A percentile compares a stretch with the other conserved stretches of the same genome.
phyloP scores from a whole-genome alignment of 2,797 vertebrate species.

The Phoebastria nigripes region DNA sequence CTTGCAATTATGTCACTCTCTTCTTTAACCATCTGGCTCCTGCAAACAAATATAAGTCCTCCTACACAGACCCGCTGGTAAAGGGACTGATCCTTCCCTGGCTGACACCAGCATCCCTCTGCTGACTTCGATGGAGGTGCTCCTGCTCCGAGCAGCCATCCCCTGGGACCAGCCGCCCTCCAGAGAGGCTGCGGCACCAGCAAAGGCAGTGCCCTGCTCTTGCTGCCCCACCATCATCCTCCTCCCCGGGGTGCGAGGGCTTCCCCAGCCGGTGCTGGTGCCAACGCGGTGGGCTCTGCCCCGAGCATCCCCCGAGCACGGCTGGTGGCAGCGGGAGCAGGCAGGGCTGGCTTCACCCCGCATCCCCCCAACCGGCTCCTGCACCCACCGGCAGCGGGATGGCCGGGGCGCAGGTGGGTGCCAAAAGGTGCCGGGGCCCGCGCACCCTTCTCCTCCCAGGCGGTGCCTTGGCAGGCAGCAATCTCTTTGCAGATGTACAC shows the following conservation, averaged over 20 bases:
- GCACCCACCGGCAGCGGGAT: fast-evolving
- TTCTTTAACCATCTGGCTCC: conserved; percentile 58
- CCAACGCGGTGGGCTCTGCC: not conserved
- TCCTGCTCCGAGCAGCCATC: not conserved
- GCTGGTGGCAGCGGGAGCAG: fast-evolving
- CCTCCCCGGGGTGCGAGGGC: not conserved
- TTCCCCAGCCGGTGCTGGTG: not conserved
- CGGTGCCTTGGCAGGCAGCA: fast-evolving
- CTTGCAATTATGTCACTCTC: conserved; percentile 26
- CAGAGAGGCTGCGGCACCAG: not conserved
- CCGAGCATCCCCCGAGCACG: fast-evolving
- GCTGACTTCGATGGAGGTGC: fast-evolving
- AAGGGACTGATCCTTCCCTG: conserved; percentile 36
- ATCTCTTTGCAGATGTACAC: not conserved
- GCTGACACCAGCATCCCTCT: not conserved
- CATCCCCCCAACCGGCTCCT: fast-evolving
- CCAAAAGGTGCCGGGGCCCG: not conserved
- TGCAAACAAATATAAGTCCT: conserved; percentile 57
- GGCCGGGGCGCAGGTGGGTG: fast-evolving
- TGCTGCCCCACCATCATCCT: fast-evolving
- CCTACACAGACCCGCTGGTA: conserved; percentile 42
- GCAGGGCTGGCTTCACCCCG: not conserved
- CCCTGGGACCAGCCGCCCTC: not conserved
- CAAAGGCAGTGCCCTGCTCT: not conserved
- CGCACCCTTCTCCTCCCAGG: fast-evolving